Evolutionary conservation across 2,797 vertebrate genomes (phyloP).

Genomic region (Sebastes steindachneri): DNA sequence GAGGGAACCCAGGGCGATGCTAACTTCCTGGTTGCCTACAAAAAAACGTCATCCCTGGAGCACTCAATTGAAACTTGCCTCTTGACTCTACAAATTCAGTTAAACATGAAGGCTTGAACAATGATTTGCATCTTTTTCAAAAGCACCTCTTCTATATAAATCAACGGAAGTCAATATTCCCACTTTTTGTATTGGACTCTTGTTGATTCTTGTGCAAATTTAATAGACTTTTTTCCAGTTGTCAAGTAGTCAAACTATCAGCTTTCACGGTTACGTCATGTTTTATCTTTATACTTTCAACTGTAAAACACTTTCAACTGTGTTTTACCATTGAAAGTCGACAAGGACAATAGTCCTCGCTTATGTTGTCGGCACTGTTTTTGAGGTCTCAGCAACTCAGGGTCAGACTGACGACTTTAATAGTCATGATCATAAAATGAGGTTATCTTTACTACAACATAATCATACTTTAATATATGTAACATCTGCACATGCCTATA

Average conservation of each 20-base stretch:
- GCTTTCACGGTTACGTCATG: background rate
- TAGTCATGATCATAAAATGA: background rate
- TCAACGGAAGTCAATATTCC: background rate
- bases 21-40: too few relatives aligned
- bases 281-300: background rate
- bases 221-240: background rate
- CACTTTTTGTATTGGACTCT: background rate
- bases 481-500: background rate
- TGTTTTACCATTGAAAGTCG: background rate
- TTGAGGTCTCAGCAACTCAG: background rate
- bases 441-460: background rate
- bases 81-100: background rate
- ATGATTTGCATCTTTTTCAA: background rate
- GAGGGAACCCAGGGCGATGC: too few relatives aligned
- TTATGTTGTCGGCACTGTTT: background rate
- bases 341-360: background rate
- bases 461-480: background rate
- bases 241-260: background rate
- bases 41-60: accelerated
- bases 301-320: background rate
- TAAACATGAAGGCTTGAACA: background rate
- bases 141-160: background rate
- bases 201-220: background rate
- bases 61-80: background rate
- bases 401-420: background rate